phyloP scores from a whole-genome alignment of 2,797 vertebrate genomes.

The Tapera naevia region DNA sequence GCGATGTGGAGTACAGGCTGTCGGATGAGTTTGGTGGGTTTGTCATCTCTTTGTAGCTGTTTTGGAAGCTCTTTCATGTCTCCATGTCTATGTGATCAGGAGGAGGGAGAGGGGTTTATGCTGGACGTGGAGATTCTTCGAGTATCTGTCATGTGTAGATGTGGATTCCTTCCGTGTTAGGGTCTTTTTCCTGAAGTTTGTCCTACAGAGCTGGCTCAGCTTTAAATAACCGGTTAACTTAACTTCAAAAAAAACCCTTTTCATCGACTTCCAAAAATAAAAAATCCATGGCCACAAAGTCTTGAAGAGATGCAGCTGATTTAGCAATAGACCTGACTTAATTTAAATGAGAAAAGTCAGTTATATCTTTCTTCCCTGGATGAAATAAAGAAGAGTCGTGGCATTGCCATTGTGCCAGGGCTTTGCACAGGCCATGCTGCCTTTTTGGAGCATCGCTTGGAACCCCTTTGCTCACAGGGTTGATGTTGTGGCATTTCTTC shows the following conservation, averaged over 20 bases:
- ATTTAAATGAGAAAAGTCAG: background rate
- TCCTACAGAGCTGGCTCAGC: background rate
- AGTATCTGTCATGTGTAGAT: background rate
- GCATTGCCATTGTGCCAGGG: background rate
- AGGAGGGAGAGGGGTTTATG: background rate
- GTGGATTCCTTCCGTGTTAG: background rate
- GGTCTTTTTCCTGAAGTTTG: background rate
- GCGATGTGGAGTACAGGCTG: accelerated
- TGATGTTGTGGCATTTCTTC: background rate
- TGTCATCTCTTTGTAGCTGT: background rate
- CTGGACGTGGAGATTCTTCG: background rate
- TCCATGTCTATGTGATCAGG: background rate
- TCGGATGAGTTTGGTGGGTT: background rate
- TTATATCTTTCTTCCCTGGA: background rate
- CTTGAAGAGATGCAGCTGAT: background rate
- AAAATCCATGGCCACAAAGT: background rate
- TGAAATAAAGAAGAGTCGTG: background rate
- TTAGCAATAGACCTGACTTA: background rate
- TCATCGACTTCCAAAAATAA: background rate
- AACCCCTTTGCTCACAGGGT: background rate
- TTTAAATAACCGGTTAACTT: background rate
- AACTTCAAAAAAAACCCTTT: accelerated
- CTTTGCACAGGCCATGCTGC: background rate
- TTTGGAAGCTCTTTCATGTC: background rate
- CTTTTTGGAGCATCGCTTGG: background rate